Conservation (phyloP, 1,140 invertebrate species). For the Drosophila rufa region DNA sequence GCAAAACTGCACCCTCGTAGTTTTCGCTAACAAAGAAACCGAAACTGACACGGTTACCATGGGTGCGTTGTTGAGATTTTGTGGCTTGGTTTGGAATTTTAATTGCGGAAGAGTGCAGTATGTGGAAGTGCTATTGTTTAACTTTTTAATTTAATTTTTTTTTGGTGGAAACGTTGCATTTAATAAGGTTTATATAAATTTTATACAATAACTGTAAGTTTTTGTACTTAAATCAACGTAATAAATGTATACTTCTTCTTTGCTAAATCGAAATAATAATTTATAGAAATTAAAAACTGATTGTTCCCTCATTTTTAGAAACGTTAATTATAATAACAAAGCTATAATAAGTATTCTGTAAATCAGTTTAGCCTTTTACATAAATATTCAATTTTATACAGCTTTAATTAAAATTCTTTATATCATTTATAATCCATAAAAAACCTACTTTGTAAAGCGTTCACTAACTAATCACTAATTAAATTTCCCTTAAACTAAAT, state of each 20-base stretch:
- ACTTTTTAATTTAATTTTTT: background rate
- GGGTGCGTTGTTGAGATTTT: slow-evolving; percentile 13
- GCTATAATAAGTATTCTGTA: background rate
- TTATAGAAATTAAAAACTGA: no score
- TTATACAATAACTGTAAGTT: no score
- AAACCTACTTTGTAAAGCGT: background rate
- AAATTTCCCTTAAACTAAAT: background rate
- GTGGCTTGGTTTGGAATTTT: slow-evolving; percentile 2
- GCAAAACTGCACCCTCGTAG: slow-evolving; percentile 25
- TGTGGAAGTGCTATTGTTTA: background rate
- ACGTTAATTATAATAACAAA: background rate
- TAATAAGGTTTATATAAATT: background rate
- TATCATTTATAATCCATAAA: background rate
- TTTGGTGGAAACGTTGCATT: background rate
- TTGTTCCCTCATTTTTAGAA: background rate
- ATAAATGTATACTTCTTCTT: no score
- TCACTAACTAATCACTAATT: no score
- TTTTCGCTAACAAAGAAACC: slow-evolving; percentile 17
- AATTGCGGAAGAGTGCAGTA: slow-evolving; percentile 2
- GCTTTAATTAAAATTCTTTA: background rate
- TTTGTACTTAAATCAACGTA: no score
- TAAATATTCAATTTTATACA: background rate
- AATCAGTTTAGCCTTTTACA: background rate
- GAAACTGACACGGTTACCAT: slow-evolving; percentile 19
- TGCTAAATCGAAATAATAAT: no score